phyloP scores from a whole-genome alignment of 2,888 invertebrate genomes.

The Drosophila recens region DNA sequence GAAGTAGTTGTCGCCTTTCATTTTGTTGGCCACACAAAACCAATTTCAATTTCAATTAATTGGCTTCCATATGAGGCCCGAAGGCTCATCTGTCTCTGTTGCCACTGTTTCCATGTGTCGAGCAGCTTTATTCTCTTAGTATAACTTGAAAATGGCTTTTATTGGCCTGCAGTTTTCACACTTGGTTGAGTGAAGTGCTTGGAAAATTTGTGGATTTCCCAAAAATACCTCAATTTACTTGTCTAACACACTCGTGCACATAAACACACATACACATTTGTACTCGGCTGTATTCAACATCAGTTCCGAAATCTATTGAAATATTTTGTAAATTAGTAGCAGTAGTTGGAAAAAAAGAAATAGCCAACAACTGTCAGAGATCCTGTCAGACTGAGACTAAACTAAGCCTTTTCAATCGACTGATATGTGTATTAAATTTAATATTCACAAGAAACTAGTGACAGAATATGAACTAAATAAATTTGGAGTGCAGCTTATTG shows the following conservation, averaged over 20 bases:
- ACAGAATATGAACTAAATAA: neutral
- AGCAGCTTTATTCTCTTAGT: slow-evolving; percentile 48
- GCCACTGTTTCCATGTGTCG: slow-evolving; percentile 22
- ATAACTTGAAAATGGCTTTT: slow-evolving; percentile 49
- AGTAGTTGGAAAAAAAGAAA: slow-evolving; percentile 3
- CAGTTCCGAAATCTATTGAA: slow-evolving; percentile 5
- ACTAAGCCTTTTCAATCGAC: slow-evolving; percentile 17
- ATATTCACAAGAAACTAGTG: neutral
- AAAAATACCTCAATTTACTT: slow-evolving; percentile 24
- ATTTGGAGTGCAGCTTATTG: neutral
- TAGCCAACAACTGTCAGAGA: neutral
- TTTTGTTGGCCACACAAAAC: slow-evolving; percentile 41
- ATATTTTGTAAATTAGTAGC: slow-evolving; percentile 24
- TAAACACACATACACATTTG: neutral
- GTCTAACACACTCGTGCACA: slow-evolving; percentile 14
- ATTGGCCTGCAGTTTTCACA: slow-evolving; percentile 61
- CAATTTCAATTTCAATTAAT: slow-evolving; percentile 74
- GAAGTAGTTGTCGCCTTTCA: slow-evolving; percentile 37
- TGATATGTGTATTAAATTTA: slow-evolving; percentile 12
- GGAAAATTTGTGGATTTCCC: slow-evolving; percentile 37
- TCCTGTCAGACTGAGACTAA: slow-evolving; percentile 2
- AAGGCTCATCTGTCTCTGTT: slow-evolving; percentile 8
- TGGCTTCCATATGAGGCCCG: slow-evolving; percentile 52
- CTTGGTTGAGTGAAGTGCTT: slow-evolving; percentile 41
- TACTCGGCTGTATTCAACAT: neutral